Base-by-base conservation (phyloP, 2,888 invertebrate genomes). In the Nasonia oneida region DNA sequence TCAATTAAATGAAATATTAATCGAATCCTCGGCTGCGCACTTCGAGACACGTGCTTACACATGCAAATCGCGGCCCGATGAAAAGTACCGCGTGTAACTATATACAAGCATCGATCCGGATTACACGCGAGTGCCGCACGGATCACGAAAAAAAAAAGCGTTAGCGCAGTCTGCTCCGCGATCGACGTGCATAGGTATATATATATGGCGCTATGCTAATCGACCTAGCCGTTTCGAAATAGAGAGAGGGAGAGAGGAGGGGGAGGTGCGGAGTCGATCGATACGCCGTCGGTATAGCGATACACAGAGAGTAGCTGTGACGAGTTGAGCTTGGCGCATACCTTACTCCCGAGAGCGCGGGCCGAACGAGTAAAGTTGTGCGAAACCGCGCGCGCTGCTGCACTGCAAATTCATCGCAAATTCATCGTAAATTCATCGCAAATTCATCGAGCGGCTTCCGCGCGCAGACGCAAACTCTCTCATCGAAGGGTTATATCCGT, bases 381-480 rank as follows among this genome's bases (percentile, higher is more conserved):
- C 57, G 37, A 76, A 57, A 53, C 57, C 57, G 29, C 29, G 29
- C 57, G 37, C 39, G 10, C 29, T 14, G 6, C 29, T 67, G 29
- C 47, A 0, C 29, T 50, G 74, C 29, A 74, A 50, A 53, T 53
- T 75, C 53, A 75, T 75, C 53, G 47, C n/a, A 47, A 14, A 23
- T 23, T 67, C 18, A 12, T 67, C 67, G 71, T 23, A 74, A 50
- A 53, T 53, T 75, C 53, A 75, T 75, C 53, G 47, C n/a, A 47
- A 14, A 23, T 23, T 67, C 18, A 12, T 67, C 67, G 71, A 70
- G 42, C 80, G 29, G 73, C 61, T 77, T 78, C 70, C 75, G 70
- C 6, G 85, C 67, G 88, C 79, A 50, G 53, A 29, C 39, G 67
- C 57, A 4, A 61, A 81, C 39, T 4, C 37, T 37, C 37, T 67